Percentiles rank a stretch among this genome's conserved stretches.
These are phyloP conservation scores for Lumbricus terrestris DNA, from an alignment of 2,888 invertebrate genomes.

Conservation along the genomic window DNA sequence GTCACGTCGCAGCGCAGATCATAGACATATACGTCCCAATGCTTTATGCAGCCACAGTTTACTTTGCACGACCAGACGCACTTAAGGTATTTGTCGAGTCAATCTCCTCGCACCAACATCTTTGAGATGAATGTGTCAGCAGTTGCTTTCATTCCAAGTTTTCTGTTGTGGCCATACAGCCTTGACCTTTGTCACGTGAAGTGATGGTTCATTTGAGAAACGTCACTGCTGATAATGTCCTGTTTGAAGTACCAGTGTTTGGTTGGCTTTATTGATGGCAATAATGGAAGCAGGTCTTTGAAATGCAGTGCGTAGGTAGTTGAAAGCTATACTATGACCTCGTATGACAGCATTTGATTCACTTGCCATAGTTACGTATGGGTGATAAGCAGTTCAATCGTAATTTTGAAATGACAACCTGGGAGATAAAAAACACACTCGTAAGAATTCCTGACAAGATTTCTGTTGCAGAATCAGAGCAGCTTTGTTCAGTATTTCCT, in stretches of 20 bases:
- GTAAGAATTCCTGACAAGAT: not conserved
- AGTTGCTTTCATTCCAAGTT: not conserved
- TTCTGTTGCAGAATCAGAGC: not conserved
- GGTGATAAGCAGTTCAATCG: not conserved
- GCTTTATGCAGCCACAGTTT: slow-evolving; percentile 69
- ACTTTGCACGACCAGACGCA: slow-evolving; percentile 88
- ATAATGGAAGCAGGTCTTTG: not conserved
- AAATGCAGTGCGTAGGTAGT: not conserved
- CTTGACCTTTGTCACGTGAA: not conserved
- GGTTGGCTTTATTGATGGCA: not conserved
- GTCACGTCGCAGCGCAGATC: slow-evolving; percentile 87
- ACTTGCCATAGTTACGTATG: not conserved
- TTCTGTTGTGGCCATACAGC: not conserved
- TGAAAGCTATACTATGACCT: not conserved
- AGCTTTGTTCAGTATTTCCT: too few relatives aligned
- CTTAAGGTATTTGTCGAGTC: slow-evolving; percentile 63
- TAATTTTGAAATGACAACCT: not conserved
- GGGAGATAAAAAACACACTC: not conserved
- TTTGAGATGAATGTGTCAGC: not conserved
- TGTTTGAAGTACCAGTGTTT: not conserved
- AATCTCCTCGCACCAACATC: not conserved
- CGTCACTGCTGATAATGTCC: too few relatives aligned
- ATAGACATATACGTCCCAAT: slow-evolving; percentile 75
- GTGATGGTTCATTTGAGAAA: not conserved
- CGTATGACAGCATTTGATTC: not conserved